Base-by-base conservation (phyloP, 2,113 vertebrate species). In the Crotalus viridis region DNA sequence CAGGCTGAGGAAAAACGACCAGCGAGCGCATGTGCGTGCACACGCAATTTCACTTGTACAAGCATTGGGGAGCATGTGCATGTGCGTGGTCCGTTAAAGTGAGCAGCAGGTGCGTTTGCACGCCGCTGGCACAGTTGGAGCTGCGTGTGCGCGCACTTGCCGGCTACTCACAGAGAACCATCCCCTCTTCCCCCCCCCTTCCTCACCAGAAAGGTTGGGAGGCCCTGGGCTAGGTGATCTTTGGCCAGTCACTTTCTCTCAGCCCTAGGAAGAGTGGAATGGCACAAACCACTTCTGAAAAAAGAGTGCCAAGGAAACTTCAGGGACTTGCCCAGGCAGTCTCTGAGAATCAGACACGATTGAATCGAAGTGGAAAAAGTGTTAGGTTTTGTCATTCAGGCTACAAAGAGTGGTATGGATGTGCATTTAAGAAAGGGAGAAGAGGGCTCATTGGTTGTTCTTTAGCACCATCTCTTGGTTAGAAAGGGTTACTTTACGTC, bases 381-480 rank as follows among this genome's bases (percentile, higher is more conserved):
- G 26, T 61, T 64, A 33, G 17, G 15, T 33, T 74, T 74, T 39
- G 39, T 7, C 69, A 17, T 33, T 13, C 28, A 46, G 15, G 33
- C 91, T 33, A 39, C 13, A 54, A n/a, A 43, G 8, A n/a, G 13
- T 5, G 21, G 4, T 17, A 28, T 48, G 22, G 15, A 33, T 88
- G 74, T 4, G 2, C 46, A n/a, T 9, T 64, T 64, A 28, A 48
- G 24, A 4, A 24, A 59, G 21, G 19, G 9, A 6, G 0, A 28
- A n/a, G 2, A n/a, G 2, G 22, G 4, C 24, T 26, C 0, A 28
- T 88, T 57, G 88, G 22, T 91, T 91, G 90, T 94, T 96, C 94
- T 95, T 91, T 94, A 94, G 95, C 95, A 91, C 97, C 95, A 96
- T 92, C 94, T 10, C 69, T 93, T 96, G 96, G 92, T 54, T 0